Evolutionary conservation across 2,888 invertebrate species (phyloP).

Genomic region (Melinaea marsaeus): DNA sequence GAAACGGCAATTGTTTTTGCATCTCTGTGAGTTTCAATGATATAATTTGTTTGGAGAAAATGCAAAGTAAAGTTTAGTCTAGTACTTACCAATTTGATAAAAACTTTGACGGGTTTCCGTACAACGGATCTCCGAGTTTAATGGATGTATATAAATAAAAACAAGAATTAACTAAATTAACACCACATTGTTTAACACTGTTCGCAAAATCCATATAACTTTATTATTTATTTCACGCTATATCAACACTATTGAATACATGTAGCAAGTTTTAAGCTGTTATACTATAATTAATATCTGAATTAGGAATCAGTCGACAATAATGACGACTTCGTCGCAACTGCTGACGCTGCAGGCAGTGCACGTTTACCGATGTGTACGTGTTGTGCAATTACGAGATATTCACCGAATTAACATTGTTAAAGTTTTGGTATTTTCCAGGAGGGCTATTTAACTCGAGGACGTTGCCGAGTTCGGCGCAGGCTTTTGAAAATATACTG

Average conservation of each 20-base stretch:
- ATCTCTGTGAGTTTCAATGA: not conserved
- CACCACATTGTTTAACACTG: conserved; percentile 10
- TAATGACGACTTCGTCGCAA: conserved; percentile 34
- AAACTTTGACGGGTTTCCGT: conserved; percentile 39
- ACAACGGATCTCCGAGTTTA: conserved; percentile 45
- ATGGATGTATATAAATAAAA: conserved; percentile 36
- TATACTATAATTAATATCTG: not conserved
- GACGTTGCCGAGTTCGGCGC: conserved; percentile 44
- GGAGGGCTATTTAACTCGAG: conserved; percentile 71
- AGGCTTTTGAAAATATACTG: conserved; percentile 51
- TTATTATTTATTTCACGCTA: too few relatives aligned
- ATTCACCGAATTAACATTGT: not conserved
- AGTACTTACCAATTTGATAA: conserved; percentile 58
- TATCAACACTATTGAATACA: too few relatives aligned
- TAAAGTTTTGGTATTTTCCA: conserved; percentile 39
- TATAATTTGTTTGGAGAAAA: not conserved
- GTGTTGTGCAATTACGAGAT: conserved; percentile 22
- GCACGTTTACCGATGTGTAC: conserved; percentile 59
- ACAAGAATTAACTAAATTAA: conserved; percentile 11
- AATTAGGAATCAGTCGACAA: conserved; percentile 30
- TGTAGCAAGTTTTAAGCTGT: too few relatives aligned
- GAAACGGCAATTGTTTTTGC: not conserved
- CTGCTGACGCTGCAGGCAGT: conserved; percentile 35
- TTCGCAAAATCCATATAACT: not conserved
- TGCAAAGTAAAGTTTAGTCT: not conserved